Conservation (phyloP, 2,797 vertebrate genomes). For the Sebastes vulpes region DNA sequence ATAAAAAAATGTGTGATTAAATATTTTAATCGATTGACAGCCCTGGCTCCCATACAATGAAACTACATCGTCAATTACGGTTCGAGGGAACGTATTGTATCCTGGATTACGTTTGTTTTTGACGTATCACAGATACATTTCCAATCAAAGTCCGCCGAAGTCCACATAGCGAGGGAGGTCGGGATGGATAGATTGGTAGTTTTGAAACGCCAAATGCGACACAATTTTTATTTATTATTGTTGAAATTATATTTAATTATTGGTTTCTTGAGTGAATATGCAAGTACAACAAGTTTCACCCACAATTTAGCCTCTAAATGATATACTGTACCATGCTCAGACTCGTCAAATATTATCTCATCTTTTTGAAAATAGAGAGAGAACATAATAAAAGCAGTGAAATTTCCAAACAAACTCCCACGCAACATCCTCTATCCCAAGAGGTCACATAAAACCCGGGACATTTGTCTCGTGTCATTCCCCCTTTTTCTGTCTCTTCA, state of each 20-base stretch:
- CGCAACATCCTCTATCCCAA: neutral
- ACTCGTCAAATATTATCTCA: neutral
- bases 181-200: too few relatives aligned
- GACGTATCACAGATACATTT: too few relatives aligned
- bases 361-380: neutral
- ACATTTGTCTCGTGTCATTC: neutral
- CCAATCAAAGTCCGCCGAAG: too few relatives aligned
- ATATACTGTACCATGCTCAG: neutral
- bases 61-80: too few relatives aligned
- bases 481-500: neutral
- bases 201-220: too few relatives aligned
- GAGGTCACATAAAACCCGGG: neutral
- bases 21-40: too few relatives aligned
- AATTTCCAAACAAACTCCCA: neutral
- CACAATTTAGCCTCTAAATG: accelerated
- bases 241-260: too few relatives aligned
- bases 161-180: too few relatives aligned
- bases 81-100: too few relatives aligned
- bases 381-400: neutral
- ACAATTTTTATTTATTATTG: too few relatives aligned
- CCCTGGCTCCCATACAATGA: accelerated
- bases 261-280: neutral
- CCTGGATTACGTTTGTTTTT: too few relatives aligned
- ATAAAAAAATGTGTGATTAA: too few relatives aligned
- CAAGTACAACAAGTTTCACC: neutral